phyloP scores from a whole-genome alignment of 2,797 vertebrate genomes.

The Kryptolebias ocellatus region DNA sequence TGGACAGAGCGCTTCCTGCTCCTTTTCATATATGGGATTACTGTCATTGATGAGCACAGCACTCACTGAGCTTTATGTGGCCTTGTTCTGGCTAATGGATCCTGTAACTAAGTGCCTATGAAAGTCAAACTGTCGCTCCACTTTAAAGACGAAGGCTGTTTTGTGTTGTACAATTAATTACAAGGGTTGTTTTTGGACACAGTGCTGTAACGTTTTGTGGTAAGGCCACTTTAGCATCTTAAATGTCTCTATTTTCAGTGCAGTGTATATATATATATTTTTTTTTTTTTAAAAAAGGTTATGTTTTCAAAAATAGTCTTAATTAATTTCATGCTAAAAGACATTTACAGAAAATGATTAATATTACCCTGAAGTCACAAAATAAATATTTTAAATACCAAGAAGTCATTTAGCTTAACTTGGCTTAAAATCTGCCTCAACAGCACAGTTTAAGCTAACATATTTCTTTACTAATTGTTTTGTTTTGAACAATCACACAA shows the following conservation, averaged over 20 bases:
- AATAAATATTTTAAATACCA: too few relatives aligned
- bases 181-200: background rate
- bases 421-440: too few relatives aligned
- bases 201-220: background rate
- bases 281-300: too few relatives aligned
- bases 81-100: slow-evolving; percentile 56
- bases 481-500: too few relatives aligned
- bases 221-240: background rate
- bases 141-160: slow-evolving; percentile 13
- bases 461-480: too few relatives aligned
- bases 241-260: background rate
- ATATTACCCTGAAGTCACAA: too few relatives aligned
- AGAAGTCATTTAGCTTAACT: too few relatives aligned
- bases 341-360: too few relatives aligned
- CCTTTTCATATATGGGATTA: slow-evolving; percentile 61
- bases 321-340: too few relatives aligned
- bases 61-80: slow-evolving; percentile 45
- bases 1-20: slow-evolving; percentile 52
- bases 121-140: slow-evolving; percentile 52
- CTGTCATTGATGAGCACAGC: slow-evolving; percentile 58
- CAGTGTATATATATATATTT: too few relatives aligned
- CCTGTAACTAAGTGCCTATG: slow-evolving; percentile 51
- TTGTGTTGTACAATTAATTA: background rate
- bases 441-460: too few relatives aligned
- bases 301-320: too few relatives aligned